Evolutionary conservation across 2,888 invertebrate genomes (phyloP).

Genomic region (Syrphus vitripennis): DNA sequence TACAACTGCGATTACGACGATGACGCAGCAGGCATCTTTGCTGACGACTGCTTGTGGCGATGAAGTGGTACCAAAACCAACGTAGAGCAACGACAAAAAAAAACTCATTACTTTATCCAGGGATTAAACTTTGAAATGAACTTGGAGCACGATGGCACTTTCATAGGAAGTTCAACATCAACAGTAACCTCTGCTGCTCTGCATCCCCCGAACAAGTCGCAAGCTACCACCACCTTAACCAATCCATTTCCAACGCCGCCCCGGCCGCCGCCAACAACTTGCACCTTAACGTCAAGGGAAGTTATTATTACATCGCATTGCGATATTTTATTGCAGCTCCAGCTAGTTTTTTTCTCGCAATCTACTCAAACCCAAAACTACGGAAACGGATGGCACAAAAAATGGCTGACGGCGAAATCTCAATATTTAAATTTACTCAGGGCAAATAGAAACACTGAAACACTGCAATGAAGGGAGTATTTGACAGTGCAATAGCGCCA

Average conservation of each 20-base stretch:
- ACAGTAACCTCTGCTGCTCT: slow-evolving; percentile 11
- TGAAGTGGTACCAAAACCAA: slow-evolving; percentile 23
- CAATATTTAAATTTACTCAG: slow-evolving; percentile 66
- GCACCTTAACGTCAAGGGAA: slow-evolving; percentile 44
- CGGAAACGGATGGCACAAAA: slow-evolving; percentile 9
- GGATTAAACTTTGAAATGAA: slow-evolving; percentile 69
- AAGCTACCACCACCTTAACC: not conserved
- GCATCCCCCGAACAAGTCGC: not conserved
- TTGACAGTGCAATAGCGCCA: slow-evolving; percentile 30
- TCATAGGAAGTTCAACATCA: slow-evolving; percentile 60
- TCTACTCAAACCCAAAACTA: not conserved
- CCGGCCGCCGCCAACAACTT: not conserved
- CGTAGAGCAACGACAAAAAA: slow-evolving; percentile 26
- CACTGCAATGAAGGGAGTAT: not conserved
- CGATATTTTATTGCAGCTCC: slow-evolving; percentile 69
- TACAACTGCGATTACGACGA: slow-evolving; percentile 11
- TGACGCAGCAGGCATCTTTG: slow-evolving; percentile 68
- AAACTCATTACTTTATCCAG: slow-evolving; percentile 67
- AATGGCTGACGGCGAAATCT: slow-evolving; percentile 46
- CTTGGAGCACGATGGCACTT: slow-evolving; percentile 67
- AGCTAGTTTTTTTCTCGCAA: slow-evolving; percentile 36
- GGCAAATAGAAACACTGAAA: slow-evolving; percentile 51
- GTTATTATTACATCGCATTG: slow-evolving; percentile 70
- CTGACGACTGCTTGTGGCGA: slow-evolving; percentile 61
- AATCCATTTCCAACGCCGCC: not conserved